Evolutionary conservation across 2,797 vertebrate species (phyloP).

Genomic region (Bradypus variegatus): DNA sequence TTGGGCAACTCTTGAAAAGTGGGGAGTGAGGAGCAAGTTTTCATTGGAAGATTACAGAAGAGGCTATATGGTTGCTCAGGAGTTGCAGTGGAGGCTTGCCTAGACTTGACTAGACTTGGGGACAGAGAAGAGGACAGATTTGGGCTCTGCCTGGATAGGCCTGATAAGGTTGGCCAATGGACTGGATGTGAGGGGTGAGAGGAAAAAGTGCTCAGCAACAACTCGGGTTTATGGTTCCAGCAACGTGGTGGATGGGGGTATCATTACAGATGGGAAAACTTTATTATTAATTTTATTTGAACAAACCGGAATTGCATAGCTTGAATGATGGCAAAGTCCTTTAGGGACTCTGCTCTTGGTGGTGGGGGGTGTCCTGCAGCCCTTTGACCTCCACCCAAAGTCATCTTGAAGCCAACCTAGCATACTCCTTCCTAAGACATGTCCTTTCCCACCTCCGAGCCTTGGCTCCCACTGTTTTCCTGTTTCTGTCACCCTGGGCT

Average conservation of each 20-base stretch:
- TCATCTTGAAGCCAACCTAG: not conserved
- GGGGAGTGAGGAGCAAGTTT: fast-evolving
- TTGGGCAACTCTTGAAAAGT: fast-evolving
- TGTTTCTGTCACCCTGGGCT: fast-evolving
- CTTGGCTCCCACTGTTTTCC: not conserved
- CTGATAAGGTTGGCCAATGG: not conserved
- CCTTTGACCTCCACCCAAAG: not conserved
- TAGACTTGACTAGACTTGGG: not conserved
- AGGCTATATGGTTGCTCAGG: too few species aligned
- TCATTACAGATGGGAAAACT: not conserved
- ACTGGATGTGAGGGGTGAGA: not conserved
- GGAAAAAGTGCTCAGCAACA: not conserved
- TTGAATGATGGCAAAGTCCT: not conserved
- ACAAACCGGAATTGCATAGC: not conserved
- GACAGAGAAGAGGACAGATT: not conserved
- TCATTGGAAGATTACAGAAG: fast-evolving
- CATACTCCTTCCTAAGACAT: fast-evolving
- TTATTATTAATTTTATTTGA: not conserved
- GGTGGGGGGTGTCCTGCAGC: not conserved
- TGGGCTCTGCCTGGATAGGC: not conserved
- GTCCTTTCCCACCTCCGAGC: not conserved
- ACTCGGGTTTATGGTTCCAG: fast-evolving
- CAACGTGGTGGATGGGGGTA: not conserved
- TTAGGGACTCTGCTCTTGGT: not conserved
- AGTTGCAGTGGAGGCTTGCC: not conserved